A percentile compares a stretch with the other conserved stretches of the same genome.
Evolutionary conservation across 2,888 invertebrate species (phyloP).

Genomic region (Ethmia dodecea): DNA sequence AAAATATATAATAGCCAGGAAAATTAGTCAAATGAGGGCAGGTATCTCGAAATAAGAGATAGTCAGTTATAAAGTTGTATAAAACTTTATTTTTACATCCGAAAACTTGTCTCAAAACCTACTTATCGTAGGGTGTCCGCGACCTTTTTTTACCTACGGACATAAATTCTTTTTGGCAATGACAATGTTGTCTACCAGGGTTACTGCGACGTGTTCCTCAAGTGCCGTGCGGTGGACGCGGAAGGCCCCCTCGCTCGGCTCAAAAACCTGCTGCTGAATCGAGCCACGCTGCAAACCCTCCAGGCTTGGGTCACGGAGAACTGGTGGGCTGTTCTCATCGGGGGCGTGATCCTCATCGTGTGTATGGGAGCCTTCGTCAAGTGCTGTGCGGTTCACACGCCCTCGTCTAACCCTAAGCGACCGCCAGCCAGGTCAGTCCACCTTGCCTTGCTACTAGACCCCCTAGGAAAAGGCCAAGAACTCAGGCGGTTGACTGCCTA

Average conservation of each 20-base stretch:
- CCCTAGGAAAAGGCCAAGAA: too few relatives aligned
- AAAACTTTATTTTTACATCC: neutral
- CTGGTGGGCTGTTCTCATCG: slow-evolving; percentile 97
- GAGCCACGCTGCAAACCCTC: slow-evolving; percentile 90
- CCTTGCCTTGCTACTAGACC: too few relatives aligned
- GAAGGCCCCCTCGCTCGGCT: slow-evolving; percentile 97
- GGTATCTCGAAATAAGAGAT: neutral
- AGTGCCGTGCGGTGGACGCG: slow-evolving; percentile 98
- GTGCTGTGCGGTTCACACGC: slow-evolving; percentile 99
- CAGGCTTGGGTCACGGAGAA: slow-evolving; percentile 96
- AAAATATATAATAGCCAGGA: too few relatives aligned
- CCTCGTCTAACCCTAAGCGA: slow-evolving; percentile 98
- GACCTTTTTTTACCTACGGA: neutral
- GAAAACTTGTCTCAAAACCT: neutral
- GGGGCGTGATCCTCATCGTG: slow-evolving; percentile 93
- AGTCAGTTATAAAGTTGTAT: too few relatives aligned
- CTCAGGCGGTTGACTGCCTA: too few relatives aligned
- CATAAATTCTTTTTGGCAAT: too few relatives aligned
- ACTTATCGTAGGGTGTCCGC: neutral
- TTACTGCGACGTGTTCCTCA: slow-evolving; percentile 99
- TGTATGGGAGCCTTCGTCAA: slow-evolving; percentile 99
- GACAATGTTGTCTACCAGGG: too few relatives aligned
- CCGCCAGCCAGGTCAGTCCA: slow-evolving; percentile 88
- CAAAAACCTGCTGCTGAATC: slow-evolving; percentile 96
- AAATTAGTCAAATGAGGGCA: neutral